Evolutionary conservation across 2,113 vertebrate genomes (phyloP).

Genomic region (Acrocephalus kingi): DNA sequence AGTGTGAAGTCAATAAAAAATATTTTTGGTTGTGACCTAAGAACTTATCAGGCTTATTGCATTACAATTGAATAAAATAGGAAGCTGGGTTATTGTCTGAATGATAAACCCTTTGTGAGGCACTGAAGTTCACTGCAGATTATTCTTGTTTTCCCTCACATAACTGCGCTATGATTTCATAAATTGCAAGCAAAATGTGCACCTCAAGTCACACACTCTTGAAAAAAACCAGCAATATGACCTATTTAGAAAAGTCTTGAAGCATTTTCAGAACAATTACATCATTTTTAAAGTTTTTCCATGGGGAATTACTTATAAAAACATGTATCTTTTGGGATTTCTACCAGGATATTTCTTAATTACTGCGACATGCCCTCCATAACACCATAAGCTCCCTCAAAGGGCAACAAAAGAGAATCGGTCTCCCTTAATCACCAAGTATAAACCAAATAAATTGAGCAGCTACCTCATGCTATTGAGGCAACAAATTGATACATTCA

Average conservation of each 20-base stretch:
- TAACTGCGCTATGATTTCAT: not conserved
- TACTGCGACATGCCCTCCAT: conserved; percentile 62
- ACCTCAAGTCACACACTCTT: conserved; percentile 56
- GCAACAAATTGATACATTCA: conserved; percentile 41
- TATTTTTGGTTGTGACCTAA: not conserved
- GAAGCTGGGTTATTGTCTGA: not conserved
- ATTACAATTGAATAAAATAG: not conserved
- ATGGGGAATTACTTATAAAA: conserved; percentile 62
- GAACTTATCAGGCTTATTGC: not conserved
- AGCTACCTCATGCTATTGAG: conserved; percentile 42
- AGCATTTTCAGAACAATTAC: conserved; percentile 59
- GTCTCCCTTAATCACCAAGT: conserved; percentile 57
- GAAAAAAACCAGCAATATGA: conserved; percentile 42
- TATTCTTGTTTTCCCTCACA: not conserved
- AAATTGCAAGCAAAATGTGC: conserved; percentile 43
- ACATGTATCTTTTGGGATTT: conserved; percentile 52
- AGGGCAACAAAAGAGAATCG: conserved; percentile 61
- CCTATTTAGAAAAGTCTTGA: conserved; percentile 60
- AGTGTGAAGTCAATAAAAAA: not conserved
- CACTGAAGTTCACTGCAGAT: not conserved
- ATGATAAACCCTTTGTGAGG: not conserved
- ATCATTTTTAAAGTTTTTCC: conserved; percentile 54
- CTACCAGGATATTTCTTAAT: conserved; percentile 68
- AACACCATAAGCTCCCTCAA: conserved; percentile 59
- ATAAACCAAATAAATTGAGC: conserved; percentile 62